These are phyloP conservation scores for Epinephelus lanceolatus DNA, from an alignment of 2,113 vertebrate genomes.

Conservation along the genomic window DNA sequence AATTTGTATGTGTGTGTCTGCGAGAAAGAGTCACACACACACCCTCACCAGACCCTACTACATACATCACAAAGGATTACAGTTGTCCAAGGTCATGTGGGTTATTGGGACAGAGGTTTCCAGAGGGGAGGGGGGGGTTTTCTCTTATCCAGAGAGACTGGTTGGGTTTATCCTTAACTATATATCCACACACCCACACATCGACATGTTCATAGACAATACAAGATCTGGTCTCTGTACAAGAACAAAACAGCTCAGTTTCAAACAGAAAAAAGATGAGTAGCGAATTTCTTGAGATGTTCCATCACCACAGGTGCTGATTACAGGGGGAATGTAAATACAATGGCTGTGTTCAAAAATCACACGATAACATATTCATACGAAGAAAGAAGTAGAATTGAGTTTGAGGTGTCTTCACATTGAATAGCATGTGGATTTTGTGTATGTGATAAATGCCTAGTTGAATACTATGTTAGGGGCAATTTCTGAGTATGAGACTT, in stretches of 20 bases:
- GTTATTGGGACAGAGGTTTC: conserved; percentile 60
- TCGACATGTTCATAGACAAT: conserved; percentile 9
- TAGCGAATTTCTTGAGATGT: background rate
- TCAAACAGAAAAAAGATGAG: background rate
- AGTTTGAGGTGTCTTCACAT: background rate
- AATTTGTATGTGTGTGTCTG: background rate
- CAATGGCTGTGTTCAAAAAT: no score
- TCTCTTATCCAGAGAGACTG: conserved; percentile 42
- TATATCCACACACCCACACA: conserved; percentile 25
- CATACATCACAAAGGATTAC: conserved; percentile 64
- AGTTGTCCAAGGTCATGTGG: conserved; percentile 45
- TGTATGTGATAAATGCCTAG: background rate
- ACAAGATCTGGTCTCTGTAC: conserved; percentile 4
- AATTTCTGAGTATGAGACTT: background rate
- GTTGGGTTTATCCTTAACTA: conserved; percentile 33
- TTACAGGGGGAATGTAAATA: background rate
- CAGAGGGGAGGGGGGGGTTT: conserved; percentile 45
- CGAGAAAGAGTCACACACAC: background rate
- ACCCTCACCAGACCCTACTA: conserved; percentile 36
- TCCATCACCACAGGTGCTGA: background rate
- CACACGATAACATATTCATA: no score
- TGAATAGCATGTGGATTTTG: background rate
- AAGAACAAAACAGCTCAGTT: conserved; percentile 1
- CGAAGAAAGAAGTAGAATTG: background rate
- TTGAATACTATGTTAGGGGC: background rate